A percentile compares a stretch with the other conserved stretches of the same genome.
Evolutionary conservation across 2,797 vertebrate genomes (phyloP).

Genomic region (Enteromius mattozi): DNA sequence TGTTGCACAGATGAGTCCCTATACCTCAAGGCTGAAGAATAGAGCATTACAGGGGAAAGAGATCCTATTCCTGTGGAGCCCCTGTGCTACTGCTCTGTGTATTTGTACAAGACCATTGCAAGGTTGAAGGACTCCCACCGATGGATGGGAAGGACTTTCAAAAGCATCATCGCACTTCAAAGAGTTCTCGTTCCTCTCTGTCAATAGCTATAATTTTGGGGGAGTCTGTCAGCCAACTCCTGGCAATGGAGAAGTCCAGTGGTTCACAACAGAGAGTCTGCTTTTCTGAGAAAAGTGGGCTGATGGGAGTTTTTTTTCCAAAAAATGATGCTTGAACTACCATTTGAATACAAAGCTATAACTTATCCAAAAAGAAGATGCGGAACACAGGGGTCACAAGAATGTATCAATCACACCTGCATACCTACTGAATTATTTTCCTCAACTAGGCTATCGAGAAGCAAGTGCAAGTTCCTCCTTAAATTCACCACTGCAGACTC

Average conservation of each 20-base stretch:
- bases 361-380: not conserved
- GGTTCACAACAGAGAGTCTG: not conserved
- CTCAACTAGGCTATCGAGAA: not conserved
- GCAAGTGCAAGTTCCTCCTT: conserved; percentile 11
- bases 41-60: not conserved
- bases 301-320: not conserved
- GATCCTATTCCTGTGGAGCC: not conserved
- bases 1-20: not conserved
- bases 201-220: conserved; percentile 26
- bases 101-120: conserved; percentile 27
- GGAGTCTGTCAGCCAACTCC: conserved; percentile 4
- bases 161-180: not conserved
- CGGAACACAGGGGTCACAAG: not conserved
- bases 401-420: not conserved
- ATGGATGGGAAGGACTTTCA: conserved; percentile 20
- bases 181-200: conserved; percentile 4
- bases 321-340: not conserved
- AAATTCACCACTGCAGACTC: not conserved
- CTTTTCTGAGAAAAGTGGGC: conserved; percentile 1
- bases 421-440: not conserved
- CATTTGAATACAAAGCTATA: not conserved
- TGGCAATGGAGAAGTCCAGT: not conserved
- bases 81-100: conserved; percentile 1
- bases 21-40: not conserved
- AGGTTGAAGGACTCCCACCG: conserved; percentile 10